Evolutionary conservation across 2,888 invertebrate species (phyloP), one percentile per base, ranked within the genome.

Genomic region (Abrostola triplasia): DNA sequence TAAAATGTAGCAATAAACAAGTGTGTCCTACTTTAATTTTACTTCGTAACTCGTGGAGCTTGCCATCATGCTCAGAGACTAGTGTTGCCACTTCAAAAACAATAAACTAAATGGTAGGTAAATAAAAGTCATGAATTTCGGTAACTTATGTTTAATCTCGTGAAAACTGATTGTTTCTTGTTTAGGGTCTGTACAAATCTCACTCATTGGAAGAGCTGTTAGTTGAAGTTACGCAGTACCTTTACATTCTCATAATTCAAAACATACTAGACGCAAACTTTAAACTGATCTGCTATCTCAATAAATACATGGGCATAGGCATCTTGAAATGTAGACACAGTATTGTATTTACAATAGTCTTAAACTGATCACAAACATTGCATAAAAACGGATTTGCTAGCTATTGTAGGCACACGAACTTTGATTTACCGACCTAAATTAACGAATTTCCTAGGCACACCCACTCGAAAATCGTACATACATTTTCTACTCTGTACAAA

Each of bases 111-210:
- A 47, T 9, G 12, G 5, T 48, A 40, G 6, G 37, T 36, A 75
- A 71, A 71, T 74, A 64, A 76, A 77, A 76, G 52, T 12, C 70
- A 37, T 38, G 5, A n/a, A 58, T 41, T 64, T 77, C 70, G 75
- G 80, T 77, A 79, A 79, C 78, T 80, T 79, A 78, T 41, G 36
- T 79, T 79, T 79, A 79, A 70, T 79, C 70, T 75, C 73, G 56
- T 79, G 70, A 54, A 73, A 80, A 80, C 58, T 70, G 74, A 72
- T 79, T 78, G 70, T 66, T 64, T 66, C 59, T 57, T 53, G 47
- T 64, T 54, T 53, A 57, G 51, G 65, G 12, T 67, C 48, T 59
- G 63, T 61, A 74, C 50, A 73, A 60, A 59, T 64, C 40, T 67
- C 44, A 69, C 69, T 63, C 61, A 57, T 65, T 57, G 55, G 35